Evolutionary conservation across 2,797 vertebrate species (phyloP).

Genomic region (Parauchenoglanis punctatus): DNA sequence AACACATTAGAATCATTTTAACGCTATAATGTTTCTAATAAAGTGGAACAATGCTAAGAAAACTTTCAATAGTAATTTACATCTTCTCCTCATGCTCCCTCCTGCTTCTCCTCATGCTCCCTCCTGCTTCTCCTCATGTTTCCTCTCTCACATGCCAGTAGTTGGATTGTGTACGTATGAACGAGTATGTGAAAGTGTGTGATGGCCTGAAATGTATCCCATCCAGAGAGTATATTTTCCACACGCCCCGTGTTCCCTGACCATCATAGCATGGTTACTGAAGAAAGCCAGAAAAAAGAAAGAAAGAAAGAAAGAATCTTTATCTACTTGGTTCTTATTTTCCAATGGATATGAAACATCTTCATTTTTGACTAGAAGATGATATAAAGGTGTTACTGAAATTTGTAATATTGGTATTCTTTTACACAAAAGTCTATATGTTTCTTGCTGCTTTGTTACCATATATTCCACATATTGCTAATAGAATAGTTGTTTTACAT

Average conservation of each 20-base stretch:
- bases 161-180: neutral
- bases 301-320: neutral
- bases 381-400: neutral
- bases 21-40: neutral
- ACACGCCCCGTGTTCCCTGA: neutral
- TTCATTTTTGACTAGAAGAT: neutral
- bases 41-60: neutral
- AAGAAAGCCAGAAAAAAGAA: neutral
- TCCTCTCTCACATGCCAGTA: neutral
- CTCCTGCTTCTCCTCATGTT: too few relatives aligned
- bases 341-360: neutral
- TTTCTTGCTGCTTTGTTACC: neutral
- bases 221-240: too few relatives aligned
- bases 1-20: neutral
- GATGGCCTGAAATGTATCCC: neutral
- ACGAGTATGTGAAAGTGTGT: neutral
- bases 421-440: neutral
- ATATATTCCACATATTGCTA: too few relatives aligned
- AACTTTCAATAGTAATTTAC: neutral
- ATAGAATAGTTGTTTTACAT: neutral
- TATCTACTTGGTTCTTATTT: neutral
- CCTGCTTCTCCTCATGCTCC: too few relatives aligned
- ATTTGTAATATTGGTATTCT: neutral
- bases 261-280: neutral
- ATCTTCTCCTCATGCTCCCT: neutral